A percentile compares a stretch with the other conserved stretches of the same genome.
phyloP scores from a whole-genome alignment of 2,113 vertebrate genomes.

The Brienomyrus brachyistius region DNA sequence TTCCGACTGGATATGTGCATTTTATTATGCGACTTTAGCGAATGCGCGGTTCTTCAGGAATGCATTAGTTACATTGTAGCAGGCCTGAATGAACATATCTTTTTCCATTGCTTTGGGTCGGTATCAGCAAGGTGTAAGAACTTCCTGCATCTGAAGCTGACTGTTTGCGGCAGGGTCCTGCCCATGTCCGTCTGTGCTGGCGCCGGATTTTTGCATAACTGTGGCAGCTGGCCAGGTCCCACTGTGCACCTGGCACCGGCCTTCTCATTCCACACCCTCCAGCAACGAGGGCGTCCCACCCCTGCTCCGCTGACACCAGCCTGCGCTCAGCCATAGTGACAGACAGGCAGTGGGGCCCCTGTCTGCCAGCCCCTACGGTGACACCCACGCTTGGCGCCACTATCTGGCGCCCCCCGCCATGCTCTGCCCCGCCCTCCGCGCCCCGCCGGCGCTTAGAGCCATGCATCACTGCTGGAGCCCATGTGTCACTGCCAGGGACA shows the following conservation, averaged over 20 bases:
- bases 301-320: not conserved
- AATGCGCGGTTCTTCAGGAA: not conserved
- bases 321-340: not conserved
- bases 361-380: slow-evolving; percentile 1
- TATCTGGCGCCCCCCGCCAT: not conserved
- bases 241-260: not conserved
- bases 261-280: not conserved
- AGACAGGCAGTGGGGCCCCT: not conserved
- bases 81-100: not conserved
- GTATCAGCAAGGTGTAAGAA: not conserved
- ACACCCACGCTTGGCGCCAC: not conserved
- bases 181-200: not conserved
- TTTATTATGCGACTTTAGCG: no score
- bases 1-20: no score
- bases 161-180: not conserved
- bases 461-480: not conserved
- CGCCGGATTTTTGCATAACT: not conserved
- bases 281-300: not conserved
- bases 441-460: not conserved
- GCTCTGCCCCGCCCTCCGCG: not conserved
- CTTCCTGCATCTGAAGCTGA: not conserved
- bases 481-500: not conserved
- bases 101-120: not conserved
- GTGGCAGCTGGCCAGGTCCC: not conserved
- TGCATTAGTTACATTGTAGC: not conserved